Percentiles rank a stretch among this genome's conserved stretches.
phyloP scores from a whole-genome alignment of 2,113 vertebrate genomes.

The Albula glossodonta region DNA sequence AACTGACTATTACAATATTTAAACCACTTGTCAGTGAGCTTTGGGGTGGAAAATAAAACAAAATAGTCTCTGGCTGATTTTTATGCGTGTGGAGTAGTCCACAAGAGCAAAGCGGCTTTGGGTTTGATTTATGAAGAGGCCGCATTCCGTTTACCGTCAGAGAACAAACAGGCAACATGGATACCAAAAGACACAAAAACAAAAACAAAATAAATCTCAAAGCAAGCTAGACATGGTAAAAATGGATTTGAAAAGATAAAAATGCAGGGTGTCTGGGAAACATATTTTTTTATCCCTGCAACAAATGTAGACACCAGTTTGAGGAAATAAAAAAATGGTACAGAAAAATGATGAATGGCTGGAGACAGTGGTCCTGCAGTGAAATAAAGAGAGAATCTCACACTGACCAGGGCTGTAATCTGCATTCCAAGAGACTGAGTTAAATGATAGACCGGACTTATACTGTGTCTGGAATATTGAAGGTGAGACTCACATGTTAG shows the following conservation, averaged over 20 bases:
- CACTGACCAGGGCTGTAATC: not conserved
- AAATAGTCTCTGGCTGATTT: not conserved
- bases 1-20: not conserved
- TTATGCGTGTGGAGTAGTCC: not conserved
- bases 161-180: conserved; percentile 19
- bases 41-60: not conserved
- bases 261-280: not conserved
- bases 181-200: conserved; percentile 25
- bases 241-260: not conserved
- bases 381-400: not conserved
- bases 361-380: not conserved
- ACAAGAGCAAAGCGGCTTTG: not conserved
- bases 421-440: not conserved
- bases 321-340: not conserved
- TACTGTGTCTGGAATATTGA: not conserved
- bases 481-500: not conserved
- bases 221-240: not conserved
- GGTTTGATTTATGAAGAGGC: conserved; percentile 9
- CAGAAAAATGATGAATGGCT: not conserved
- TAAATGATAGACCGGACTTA: not conserved
- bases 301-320: not conserved
- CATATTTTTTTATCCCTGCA: not conserved
- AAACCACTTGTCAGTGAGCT: not conserved
- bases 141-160: conserved; percentile 34
- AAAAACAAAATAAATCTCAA: not conserved